Evolutionary conservation across 2,888 invertebrate genomes (phyloP).

Genomic region (Meteorus cinctellus): DNA sequence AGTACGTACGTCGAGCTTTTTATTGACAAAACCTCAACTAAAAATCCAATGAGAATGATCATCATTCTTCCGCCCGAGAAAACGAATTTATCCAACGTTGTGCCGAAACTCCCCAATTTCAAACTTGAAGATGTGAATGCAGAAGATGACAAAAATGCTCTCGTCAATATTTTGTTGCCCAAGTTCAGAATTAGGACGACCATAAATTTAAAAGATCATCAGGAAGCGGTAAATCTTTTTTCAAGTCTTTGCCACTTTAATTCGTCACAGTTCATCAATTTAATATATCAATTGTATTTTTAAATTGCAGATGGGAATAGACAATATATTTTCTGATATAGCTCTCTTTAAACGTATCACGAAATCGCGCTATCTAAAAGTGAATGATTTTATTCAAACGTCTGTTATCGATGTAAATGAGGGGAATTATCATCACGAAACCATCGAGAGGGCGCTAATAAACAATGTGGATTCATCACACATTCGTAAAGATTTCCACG

Average conservation of each 20-base stretch:
- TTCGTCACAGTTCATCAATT: not conserved
- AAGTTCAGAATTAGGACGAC: not conserved
- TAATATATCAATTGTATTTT: not conserved
- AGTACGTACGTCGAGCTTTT: not conserved
- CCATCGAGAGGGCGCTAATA: not conserved
- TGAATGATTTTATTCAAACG: conserved; percentile 12
- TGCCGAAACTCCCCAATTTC: not conserved
- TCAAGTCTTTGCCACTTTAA: not conserved
- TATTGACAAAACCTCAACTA: not conserved
- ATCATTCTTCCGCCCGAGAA: not conserved
- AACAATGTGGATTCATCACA: not conserved
- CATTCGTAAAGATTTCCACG: not conserved
- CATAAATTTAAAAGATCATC: not conserved
- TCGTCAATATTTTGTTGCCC: conserved; percentile 4
- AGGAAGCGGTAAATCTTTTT: not conserved
- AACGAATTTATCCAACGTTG: not conserved
- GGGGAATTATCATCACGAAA: conserved; percentile 2
- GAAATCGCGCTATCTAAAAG: not conserved
- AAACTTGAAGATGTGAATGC: not conserved
- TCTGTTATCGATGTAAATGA: conserved; percentile 8
- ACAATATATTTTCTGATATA: not conserved
- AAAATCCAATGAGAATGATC: conserved; percentile 11
- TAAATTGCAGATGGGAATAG: not conserved
- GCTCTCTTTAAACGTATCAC: not conserved
- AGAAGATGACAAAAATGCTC: not conserved